Evolutionary conservation across 2,113 vertebrate species (phyloP).

Genomic region (Malurus melanocephalus): DNA sequence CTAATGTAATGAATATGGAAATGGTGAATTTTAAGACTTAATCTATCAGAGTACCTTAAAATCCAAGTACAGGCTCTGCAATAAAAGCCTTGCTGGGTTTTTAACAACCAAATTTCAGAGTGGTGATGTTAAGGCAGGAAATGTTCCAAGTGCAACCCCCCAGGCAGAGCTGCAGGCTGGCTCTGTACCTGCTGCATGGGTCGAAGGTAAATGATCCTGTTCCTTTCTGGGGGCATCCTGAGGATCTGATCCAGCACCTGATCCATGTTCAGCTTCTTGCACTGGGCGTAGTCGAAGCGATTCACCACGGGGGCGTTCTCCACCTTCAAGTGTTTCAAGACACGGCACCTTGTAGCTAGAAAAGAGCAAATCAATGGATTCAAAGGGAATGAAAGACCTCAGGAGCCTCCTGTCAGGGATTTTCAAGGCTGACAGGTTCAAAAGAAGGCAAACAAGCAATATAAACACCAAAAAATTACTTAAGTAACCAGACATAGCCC

Average conservation of each 20-base stretch:
- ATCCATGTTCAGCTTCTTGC: constrained; percentile 96
- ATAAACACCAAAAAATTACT: not conserved
- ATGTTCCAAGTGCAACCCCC: not conserved
- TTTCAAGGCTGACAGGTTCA: not conserved
- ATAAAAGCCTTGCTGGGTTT: not conserved
- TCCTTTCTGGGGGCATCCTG: constrained; percentile 93
- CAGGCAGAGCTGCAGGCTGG: not conserved
- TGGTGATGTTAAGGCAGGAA: not conserved
- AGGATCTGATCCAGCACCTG: constrained; percentile 96
- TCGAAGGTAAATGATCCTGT: constrained; percentile 95
- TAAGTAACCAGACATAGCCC: not conserved
- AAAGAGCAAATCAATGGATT: not conserved
- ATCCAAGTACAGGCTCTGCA: not conserved
- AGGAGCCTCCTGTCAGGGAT: not conserved
- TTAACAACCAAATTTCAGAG: not conserved
- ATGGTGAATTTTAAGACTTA: not conserved
- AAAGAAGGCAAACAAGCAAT: not conserved
- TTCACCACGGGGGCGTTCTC: constrained; percentile 94
- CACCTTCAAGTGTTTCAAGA: constrained; percentile 90
- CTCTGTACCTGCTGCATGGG: constrained; percentile 92
- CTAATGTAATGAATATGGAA: not conserved
- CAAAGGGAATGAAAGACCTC: not conserved
- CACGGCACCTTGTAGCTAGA: constrained; percentile 92
- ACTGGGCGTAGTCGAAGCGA: constrained; percentile 95
- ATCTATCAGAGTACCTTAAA: not conserved